Percentiles rank a stretch among this genome's conserved stretches.
These are phyloP conservation scores for Desoria tigrina DNA, from an alignment of 2,888 invertebrate species.

Conservation along the genomic window DNA sequence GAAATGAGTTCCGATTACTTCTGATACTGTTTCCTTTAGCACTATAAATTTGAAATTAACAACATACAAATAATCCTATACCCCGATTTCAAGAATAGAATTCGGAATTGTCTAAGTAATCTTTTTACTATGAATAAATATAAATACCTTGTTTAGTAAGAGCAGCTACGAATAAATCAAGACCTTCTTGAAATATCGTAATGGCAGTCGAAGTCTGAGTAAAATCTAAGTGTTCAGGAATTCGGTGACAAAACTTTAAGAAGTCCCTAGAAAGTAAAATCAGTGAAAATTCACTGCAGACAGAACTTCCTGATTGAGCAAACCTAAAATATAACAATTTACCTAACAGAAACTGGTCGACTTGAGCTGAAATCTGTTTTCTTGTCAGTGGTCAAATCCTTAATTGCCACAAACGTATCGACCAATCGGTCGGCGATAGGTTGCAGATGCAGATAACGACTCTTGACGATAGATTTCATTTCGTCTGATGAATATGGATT, in stretches of 20 bases:
- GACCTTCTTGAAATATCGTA: conserved; percentile 80
- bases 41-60: too few species aligned
- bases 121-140: too few species aligned
- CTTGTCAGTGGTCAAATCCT: conserved; percentile 7
- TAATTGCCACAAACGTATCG: conserved; percentile 41
- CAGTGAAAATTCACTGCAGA: too few species aligned
- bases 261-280: conserved; percentile 68
- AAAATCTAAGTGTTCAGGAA: conserved; percentile 72
- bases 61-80: conserved; percentile 16
- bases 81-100: neutral
- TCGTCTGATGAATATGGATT: conserved; percentile 76
- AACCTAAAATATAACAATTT: neutral
- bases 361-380: conserved; percentile 4
- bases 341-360: conserved; percentile 45
- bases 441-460: conserved; percentile 37
- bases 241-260: conserved; percentile 85
- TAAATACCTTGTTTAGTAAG: conserved; percentile 61
- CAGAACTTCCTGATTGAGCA: neutral
- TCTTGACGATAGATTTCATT: conserved; percentile 59
- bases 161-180: conserved; percentile 87
- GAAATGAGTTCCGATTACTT: conserved; percentile 74
- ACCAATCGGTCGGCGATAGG: conserved; percentile 40
- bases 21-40: conserved; percentile 68
- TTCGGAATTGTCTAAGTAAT: too few species aligned
- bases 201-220: conserved; percentile 69